Base-by-base conservation (phyloP, 2,113 vertebrate species). In the Arvicanthis niloticus region DNA sequence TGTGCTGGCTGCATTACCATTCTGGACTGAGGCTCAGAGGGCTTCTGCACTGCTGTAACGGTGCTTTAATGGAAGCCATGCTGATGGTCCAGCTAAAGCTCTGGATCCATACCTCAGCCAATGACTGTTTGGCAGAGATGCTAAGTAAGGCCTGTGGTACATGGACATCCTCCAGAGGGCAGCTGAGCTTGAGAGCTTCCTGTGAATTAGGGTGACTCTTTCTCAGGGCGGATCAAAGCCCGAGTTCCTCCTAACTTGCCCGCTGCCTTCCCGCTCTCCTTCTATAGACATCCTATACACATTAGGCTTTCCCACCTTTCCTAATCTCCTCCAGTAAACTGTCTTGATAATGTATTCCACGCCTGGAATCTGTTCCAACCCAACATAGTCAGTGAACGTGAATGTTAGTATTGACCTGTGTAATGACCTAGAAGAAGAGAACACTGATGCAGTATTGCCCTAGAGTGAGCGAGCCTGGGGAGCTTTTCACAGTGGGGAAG, bases 11-110 rank as follows among this genome's bases (percentile, higher is more conserved):
- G n/a, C 51, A 77, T 78, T 58, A 45, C 21, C 45, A 58, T 72
- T 94, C 58, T 73, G 56, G 89, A 93, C 21, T 84, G 51, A 80
- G n/a, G 62, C 92, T 95, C 42, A 91, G 82, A 85, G 93, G 77
- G 58, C 24, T 58, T 87, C 70, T 67, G 80, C 81, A 56, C 6
- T 76, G 51, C 82, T 15, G 15, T 85, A 24, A 68, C 51, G 92
- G 85, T 58, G 9, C 45, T 45, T 3, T 45, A 45, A 40, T 1
- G 45, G 56, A 92, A 88, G 77, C 24, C 91, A 85, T 60, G 67
- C 56, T 40, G 42, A 48, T 40, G 60, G 60, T 65, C 48, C 53
- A 88, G 70, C 42, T 40, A 13, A 10, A 15, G 13, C 73, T 91
- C 29, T 76, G 82, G 68, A 15, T 31, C 31, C 31, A 12, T 48